A percentile compares a stretch with the other conserved stretches of the same genome.
Evolutionary conservation across 2,113 vertebrate genomes (phyloP).

Genomic region (Euleptes europaea): DNA sequence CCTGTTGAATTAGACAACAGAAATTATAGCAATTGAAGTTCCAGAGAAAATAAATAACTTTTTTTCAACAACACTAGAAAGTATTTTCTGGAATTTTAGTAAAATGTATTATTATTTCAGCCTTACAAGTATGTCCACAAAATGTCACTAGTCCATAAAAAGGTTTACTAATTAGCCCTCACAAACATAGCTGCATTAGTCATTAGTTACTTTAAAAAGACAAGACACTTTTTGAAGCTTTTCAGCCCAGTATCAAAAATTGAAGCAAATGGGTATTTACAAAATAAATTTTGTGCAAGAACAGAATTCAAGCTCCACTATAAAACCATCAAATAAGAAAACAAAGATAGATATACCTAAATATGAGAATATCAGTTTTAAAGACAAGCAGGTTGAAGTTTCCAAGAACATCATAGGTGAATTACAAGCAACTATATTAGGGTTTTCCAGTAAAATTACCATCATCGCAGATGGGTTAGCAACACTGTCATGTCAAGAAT

Average conservation of each 20-base stretch:
- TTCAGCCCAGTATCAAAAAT: neutral
- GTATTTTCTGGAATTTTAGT: neutral
- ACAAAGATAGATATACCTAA: neutral
- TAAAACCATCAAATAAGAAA: too few relatives aligned
- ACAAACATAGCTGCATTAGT: neutral
- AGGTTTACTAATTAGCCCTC: neutral
- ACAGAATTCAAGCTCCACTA: neutral
- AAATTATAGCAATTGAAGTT: neutral
- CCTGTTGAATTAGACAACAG: neutral
- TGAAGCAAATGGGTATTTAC: neutral
- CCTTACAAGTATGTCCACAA: neutral
- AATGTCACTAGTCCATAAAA: too few relatives aligned
- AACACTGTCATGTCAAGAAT: neutral
- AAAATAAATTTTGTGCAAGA: neutral
- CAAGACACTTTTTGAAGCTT: neutral
- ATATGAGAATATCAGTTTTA: neutral
- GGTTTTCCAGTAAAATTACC: neutral
- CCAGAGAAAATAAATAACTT: neutral
- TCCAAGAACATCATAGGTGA: too few relatives aligned
- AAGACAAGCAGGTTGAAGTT: neutral
- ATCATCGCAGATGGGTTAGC: neutral
- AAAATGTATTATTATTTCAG: neutral
- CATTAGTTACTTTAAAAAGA: neutral
- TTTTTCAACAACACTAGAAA: neutral
- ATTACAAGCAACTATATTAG: neutral